Conservation (phyloP, 2,113 vertebrate species). For the Indicator indicator region DNA sequence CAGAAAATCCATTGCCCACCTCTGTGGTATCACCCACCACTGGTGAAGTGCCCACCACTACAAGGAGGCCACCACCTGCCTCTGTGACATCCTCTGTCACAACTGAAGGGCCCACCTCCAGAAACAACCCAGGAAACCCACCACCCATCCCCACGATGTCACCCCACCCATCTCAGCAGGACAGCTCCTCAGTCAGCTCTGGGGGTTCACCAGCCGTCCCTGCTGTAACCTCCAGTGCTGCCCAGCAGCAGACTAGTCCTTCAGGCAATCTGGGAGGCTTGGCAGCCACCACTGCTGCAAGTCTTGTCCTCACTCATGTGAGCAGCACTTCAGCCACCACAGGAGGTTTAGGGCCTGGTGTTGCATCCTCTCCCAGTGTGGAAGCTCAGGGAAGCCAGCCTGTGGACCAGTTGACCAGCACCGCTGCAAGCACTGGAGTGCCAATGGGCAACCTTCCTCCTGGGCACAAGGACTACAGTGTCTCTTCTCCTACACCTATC, state of each 20-base stretch:
- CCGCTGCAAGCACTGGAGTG: rapidly evolving
- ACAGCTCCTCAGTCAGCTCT: rapidly evolving
- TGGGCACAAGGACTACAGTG: rapidly evolving
- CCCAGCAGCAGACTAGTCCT: background rate
- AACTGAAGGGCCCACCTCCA: rapidly evolving
- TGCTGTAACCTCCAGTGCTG: rapidly evolving
- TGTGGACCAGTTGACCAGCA: rapidly evolving
- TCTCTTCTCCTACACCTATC: rapidly evolving
- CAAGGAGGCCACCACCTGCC: rapidly evolving
- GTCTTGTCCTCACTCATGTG: rapidly evolving
- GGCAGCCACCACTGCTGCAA: rapidly evolving
- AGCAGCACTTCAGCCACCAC: rapidly evolving
- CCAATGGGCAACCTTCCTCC: background rate
- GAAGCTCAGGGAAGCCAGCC: background rate
- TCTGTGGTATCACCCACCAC: rapidly evolving
- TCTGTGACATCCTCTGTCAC: rapidly evolving
- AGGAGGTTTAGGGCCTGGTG: rapidly evolving
- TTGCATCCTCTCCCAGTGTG: rapidly evolving
- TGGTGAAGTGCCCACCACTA: rapidly evolving
- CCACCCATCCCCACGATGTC: rapidly evolving
- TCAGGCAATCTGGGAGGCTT: rapidly evolving
- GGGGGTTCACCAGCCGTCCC: rapidly evolving
- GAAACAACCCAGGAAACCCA: rapidly evolving
- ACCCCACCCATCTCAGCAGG: rapidly evolving
- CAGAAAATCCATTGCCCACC: rapidly evolving